Conservation (phyloP, 2,797 vertebrate species). For the Sebastes minor region DNA sequence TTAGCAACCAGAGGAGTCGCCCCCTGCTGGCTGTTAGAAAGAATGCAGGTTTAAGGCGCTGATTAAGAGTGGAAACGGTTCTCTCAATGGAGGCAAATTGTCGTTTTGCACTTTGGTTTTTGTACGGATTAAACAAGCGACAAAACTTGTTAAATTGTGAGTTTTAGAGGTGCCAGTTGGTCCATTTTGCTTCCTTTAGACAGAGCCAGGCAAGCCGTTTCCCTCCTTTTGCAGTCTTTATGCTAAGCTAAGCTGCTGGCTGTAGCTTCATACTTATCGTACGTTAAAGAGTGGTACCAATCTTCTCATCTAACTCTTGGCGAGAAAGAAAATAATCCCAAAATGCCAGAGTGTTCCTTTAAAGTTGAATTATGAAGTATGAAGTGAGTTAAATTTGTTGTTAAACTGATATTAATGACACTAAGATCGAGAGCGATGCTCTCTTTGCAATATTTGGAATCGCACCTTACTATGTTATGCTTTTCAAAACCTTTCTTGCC, state of each 20-base stretch:
- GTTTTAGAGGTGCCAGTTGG: not conserved
- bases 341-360: not conserved
- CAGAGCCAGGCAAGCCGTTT: no score
- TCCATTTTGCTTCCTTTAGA: no score
- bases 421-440: not conserved
- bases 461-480: not conserved
- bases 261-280: not conserved
- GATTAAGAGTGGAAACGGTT: not conserved
- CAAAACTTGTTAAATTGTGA: not conserved
- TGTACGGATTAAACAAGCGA: not conserved
- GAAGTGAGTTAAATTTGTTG: not conserved
- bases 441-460: not conserved
- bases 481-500: not conserved
- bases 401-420: not conserved
- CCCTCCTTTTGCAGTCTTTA: no score
- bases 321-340: not conserved
- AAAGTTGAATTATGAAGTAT: not conserved
- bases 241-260: not conserved
- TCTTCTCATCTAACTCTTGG: not conserved
- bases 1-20: no score
- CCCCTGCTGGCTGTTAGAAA: no score
- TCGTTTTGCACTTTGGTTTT: not conserved
- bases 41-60: rapidly evolving
- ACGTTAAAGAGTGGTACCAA: not conserved
- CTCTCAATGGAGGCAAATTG: not conserved